Conservation (phyloP, 2,888 invertebrate species). For the Subacronicta megacephala region DNA sequence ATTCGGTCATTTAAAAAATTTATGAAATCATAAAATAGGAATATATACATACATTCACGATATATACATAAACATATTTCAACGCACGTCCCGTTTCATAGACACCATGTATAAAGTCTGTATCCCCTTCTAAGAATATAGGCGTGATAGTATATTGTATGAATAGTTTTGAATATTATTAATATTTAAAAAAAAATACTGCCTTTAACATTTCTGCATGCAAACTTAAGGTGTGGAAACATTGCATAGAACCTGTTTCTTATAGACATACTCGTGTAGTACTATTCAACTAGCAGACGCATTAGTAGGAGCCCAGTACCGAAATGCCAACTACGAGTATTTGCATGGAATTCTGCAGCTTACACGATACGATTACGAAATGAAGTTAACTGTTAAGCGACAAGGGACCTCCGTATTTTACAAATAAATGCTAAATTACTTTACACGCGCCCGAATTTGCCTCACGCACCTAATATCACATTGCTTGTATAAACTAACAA, state of each 20-base stretch:
- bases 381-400: slow-evolving; percentile 1
- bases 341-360: slow-evolving; percentile 25
- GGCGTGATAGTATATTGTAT: no score
- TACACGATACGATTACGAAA: slow-evolving; percentile 23
- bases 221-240: no score
- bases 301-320: background rate
- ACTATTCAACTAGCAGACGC: background rate
- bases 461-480: slow-evolving; percentile 42
- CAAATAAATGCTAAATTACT: slow-evolving; percentile 35
- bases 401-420: slow-evolving; percentile 6
- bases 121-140: no score
- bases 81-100: no score
- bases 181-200: no score
- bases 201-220: no score
- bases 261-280: background rate
- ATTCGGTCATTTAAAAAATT: no score
- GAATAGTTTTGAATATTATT: no score
- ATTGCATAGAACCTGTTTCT: background rate
- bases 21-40: no score
- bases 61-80: no score
- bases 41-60: no score
- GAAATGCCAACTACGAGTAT: slow-evolving; percentile 29
- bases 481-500: slow-evolving; percentile 62
- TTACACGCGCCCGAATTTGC: slow-evolving; percentile 33
- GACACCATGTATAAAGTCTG: no score